Conservation (phyloP, 2,888 invertebrate species). For the Dioctria rufipes region DNA sequence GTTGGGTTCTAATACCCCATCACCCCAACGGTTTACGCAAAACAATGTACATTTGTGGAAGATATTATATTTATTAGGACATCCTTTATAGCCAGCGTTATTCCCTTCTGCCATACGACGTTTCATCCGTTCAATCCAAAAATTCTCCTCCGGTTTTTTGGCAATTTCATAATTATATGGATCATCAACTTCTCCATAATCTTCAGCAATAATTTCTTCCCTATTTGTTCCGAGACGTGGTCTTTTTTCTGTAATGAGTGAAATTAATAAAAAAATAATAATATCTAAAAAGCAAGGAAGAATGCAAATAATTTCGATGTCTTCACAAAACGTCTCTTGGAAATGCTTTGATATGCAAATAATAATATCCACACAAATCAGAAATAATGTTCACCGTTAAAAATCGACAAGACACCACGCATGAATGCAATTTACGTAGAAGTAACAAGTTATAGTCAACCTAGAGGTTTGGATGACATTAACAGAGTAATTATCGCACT, state of each 20-base stretch:
- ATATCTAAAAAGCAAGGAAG: too few relatives aligned
- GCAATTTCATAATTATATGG: constrained; percentile 73
- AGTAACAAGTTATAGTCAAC: too few relatives aligned
- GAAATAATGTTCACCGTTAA: too few relatives aligned
- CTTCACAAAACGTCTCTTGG: too few relatives aligned
- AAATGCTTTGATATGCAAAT: too few relatives aligned
- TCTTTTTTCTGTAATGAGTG: constrained; percentile 29
- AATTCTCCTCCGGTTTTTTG: constrained; percentile 65
- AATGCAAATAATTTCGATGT: too few relatives aligned
- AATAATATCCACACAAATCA: too few relatives aligned
- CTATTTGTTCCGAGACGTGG: constrained; percentile 70
- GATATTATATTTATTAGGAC: constrained; percentile 96
- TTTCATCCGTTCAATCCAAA: constrained; percentile 73
- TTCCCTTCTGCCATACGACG: constrained; percentile 71
- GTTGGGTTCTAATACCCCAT: constrained; percentile 80
- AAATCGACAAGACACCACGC: too few relatives aligned
- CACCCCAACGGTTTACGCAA: constrained; percentile 91
- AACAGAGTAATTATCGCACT: too few relatives aligned
- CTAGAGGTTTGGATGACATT: too few relatives aligned
- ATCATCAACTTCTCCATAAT: constrained; percentile 84
- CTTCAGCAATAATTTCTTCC: constrained; percentile 95
- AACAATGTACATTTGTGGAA: constrained; percentile 92
- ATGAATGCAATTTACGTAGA: too few relatives aligned
- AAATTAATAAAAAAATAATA: too few relatives aligned
- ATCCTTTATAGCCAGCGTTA: constrained; percentile 78